Base-by-base conservation (phyloP, 2,113 vertebrate genomes). In the Archilochus colubris region DNA sequence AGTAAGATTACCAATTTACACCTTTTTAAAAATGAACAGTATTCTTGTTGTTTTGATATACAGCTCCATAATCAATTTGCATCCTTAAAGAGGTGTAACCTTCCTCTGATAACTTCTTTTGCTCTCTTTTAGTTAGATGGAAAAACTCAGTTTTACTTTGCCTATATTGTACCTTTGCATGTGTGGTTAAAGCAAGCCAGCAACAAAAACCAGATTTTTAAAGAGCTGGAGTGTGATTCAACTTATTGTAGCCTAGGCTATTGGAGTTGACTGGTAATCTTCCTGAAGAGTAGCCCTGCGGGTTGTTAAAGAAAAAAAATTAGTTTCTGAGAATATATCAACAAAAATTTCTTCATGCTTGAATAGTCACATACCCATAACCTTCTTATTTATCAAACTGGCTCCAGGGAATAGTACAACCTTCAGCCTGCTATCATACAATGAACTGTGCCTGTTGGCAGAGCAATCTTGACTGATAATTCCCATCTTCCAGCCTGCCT, bases 1-100 rank as follows among this genome's bases (percentile, higher is more conserved):
- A 96, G 91, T 96, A 97, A 96, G 94, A 96, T 97, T 94, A 97
- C 73, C 86, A 98, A 97, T 97, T 97, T 97, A 62, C 96, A 98
- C 95, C 95, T 97, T 97, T 95, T 79, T 3, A 97, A 98, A 97
- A 97, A 96, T 93, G 95, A 97, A 95, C 93, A 95, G 91, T 94
- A n/a, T 73, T 97, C 82, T 95, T 80, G 88, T 97, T 97, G 96
- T 97, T 98, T 98, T 97, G 94, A 97, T 97, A 94, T 94, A 85
- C 79, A 97, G 79, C 93, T 96, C 84, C 48, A 82, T 95, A 95
- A 96, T 88, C 77, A 96, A 97, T 97, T 97, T 98, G 89, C 95
- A 95, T 97, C 93, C 97, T 96, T 97, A 96, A 96, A 96, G 93
- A 97, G 95, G 92, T 95, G 89, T 89, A 94, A 97, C 94, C 89